A percentile compares a stretch with the other conserved stretches of the same genome.
Conservation (phyloP, 2,888 invertebrate species). For the Rotaria magnacalcarata region DNA sequence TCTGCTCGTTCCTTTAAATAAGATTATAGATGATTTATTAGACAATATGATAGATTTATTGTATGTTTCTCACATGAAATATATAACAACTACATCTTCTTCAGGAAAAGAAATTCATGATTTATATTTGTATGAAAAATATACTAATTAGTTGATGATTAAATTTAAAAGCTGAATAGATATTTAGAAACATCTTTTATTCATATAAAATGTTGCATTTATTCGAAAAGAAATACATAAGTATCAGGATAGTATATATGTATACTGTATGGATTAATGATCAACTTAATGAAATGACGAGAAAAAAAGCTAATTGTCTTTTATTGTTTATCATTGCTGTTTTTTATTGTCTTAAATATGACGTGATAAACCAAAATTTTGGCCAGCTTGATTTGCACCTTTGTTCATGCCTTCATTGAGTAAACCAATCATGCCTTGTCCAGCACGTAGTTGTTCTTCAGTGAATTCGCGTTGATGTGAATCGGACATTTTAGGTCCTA, state of each 20-base stretch:
- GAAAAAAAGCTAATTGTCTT: background rate
- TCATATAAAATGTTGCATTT: background rate
- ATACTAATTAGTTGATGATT: background rate
- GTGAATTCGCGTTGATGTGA: conserved; percentile 85
- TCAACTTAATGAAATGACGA: background rate
- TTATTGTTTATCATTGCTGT: background rate
- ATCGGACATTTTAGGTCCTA: conserved; percentile 80
- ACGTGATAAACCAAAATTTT: conserved; percentile 53
- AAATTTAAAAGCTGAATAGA: background rate
- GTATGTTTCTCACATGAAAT: background rate
- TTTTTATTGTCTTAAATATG: conserved; percentile 37
- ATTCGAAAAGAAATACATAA: background rate
- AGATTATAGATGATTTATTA: background rate
- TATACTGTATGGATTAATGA: background rate
- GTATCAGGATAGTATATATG: background rate
- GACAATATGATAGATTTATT: background rate
- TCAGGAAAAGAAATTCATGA: background rate
- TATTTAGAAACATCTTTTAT: background rate
- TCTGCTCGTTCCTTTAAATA: background rate
- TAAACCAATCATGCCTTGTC: conserved; percentile 77
- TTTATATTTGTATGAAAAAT: background rate
- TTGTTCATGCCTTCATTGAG: conserved; percentile 88
- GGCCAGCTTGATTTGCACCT: conserved; percentile 62
- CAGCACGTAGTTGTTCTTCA: conserved; percentile 81
- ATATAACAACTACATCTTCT: too few relatives aligned